Conservation (phyloP, 2,888 invertebrate genomes). For the Archips crataeganus region DNA sequence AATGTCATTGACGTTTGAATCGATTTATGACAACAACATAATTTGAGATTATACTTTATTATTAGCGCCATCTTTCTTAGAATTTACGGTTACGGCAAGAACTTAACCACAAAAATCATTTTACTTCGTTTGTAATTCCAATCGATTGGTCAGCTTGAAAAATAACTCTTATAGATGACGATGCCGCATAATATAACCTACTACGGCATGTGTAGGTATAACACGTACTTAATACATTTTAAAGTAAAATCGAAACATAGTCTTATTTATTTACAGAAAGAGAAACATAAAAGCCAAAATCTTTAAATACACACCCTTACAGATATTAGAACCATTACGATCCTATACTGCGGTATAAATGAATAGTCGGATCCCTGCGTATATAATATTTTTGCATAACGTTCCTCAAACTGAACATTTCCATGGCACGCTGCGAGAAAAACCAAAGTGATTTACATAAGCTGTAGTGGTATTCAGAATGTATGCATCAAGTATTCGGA, state of each 20-base stretch:
- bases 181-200: constrained; percentile 44
- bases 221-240: too few relatives aligned
- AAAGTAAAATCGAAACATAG: too few relatives aligned
- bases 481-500: constrained; percentile 57
- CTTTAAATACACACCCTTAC: constrained; percentile 19
- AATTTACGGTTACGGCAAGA: constrained; percentile 1
- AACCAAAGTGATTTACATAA: constrained; percentile 65
- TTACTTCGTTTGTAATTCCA: constrained; percentile 63
- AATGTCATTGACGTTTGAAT: constrained; percentile 22
- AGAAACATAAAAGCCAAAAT: background rate
- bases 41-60: background rate
- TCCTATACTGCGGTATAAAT: constrained; percentile 32
- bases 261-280: background rate
- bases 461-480: constrained; percentile 57
- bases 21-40: background rate
- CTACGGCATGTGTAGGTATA: too few relatives aligned
- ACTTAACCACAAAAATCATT: constrained; percentile 60
- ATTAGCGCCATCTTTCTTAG: background rate
- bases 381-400: constrained; percentile 40
- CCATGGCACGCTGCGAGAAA: constrained; percentile 48
- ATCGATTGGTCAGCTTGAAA: constrained; percentile 52
- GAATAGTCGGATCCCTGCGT: constrained; percentile 29
- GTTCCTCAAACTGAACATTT: constrained; percentile 38
- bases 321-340: constrained; percentile 24
- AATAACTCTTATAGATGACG: constrained; percentile 62